These are phyloP conservation scores for Hemiscyllium ocellatum DNA, from an alignment of 2,113 vertebrate species.

Conservation along the genomic window DNA sequence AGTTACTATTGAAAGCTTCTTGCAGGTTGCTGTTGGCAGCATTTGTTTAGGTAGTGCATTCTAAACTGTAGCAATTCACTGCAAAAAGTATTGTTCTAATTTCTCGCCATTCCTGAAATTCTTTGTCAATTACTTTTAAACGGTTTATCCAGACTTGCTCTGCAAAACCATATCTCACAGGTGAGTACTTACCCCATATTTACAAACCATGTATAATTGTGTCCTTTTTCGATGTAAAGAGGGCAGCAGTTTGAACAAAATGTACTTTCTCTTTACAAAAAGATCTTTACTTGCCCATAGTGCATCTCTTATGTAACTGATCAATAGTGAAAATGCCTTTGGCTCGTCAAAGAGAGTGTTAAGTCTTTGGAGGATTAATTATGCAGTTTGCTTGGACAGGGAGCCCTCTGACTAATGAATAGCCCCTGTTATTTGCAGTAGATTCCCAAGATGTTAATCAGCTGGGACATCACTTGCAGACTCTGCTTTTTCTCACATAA, in stretches of 20 bases:
- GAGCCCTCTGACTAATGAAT: neutral
- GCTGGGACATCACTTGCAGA: neutral
- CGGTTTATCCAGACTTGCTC: neutral
- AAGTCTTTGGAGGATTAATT: constrained; percentile 4
- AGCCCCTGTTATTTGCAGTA: neutral
- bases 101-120: neutral
- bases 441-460: constrained; percentile 1
- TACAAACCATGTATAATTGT: neutral
- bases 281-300: neutral
- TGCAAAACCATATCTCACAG: neutral
- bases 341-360: neutral
- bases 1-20: neutral
- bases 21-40: neutral
- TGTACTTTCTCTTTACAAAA: neutral
- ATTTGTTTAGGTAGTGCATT: neutral
- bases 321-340: neutral
- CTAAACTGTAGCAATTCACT: neutral
- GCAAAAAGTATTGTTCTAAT: neutral
- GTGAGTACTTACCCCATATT: neutral
- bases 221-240: neutral
- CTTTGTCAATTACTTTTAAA: neutral
- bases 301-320: neutral
- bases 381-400: neutral
- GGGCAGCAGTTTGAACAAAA: neutral
- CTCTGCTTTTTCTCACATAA: neutral